These are phyloP conservation scores for Chloropsis hardwickii DNA, from an alignment of 2,113 vertebrate species.

Conservation along the genomic window DNA sequence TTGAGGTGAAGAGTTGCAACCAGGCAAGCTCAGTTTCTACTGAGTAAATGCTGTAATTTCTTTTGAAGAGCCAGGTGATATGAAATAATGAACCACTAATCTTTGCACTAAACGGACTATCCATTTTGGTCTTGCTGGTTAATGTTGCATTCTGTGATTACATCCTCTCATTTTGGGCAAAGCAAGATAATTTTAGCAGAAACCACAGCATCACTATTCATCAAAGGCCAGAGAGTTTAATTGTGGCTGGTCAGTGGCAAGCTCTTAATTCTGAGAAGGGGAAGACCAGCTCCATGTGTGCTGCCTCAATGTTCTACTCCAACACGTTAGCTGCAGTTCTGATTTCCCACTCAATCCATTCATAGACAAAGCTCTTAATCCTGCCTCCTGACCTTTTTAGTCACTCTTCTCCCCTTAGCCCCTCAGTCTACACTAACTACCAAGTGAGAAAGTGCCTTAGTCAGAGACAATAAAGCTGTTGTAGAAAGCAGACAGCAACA, in stretches of 20 bases:
- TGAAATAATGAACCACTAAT: constrained; percentile 49
- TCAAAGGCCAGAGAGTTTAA: background rate
- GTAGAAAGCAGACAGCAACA: background rate
- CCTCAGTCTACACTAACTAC: background rate
- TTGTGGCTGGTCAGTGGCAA: background rate
- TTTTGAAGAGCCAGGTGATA: constrained; percentile 26
- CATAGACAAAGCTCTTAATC: background rate
- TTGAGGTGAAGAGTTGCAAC: background rate
- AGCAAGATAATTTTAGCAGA: background rate
- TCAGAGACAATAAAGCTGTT: background rate
- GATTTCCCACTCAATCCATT: background rate
- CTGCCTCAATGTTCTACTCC: background rate
- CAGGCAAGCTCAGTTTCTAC: background rate
- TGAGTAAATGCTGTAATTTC: background rate
- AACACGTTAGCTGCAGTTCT: background rate
- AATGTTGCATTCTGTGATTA: constrained; percentile 53
- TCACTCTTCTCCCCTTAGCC: background rate
- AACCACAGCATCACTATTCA: background rate
- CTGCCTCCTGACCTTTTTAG: background rate
- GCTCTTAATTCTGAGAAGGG: background rate
- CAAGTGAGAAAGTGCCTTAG: background rate
- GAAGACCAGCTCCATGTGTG: background rate
- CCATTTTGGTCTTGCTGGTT: constrained; percentile 20
- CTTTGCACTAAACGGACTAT: constrained; percentile 18
- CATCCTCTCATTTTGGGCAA: background rate